These are phyloP conservation scores for Burhinus oedicnemus DNA, from an alignment of 2,113 vertebrate genomes.

Conservation along the genomic window DNA sequence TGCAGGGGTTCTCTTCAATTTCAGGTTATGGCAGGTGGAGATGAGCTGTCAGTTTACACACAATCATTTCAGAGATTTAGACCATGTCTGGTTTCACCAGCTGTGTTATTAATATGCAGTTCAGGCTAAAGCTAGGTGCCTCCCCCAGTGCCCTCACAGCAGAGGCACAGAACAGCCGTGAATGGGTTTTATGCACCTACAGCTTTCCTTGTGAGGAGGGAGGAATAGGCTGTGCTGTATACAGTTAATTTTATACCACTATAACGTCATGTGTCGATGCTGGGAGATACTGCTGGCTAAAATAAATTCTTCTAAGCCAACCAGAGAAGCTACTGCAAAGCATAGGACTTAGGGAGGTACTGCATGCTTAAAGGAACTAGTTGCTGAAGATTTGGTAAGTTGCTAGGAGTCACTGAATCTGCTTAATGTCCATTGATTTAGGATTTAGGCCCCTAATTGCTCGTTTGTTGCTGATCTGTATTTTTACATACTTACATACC, in stretches of 20 bases:
- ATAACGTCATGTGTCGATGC: rapidly evolving
- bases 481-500: neutral
- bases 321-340: neutral
- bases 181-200: neutral
- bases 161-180: neutral
- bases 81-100: neutral
- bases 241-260: neutral
- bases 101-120: rapidly evolving
- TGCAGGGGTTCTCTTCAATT: rapidly evolving
- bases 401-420: neutral
- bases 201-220: neutral
- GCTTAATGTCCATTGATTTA: neutral
- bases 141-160: neutral
- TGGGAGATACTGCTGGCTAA: neutral
- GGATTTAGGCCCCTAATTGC: neutral
- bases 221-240: neutral
- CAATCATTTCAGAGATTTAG: neutral
- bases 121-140: neutral
- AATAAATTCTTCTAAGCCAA: neutral
- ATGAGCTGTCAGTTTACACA: neutral
- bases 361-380: neutral
- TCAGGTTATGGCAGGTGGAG: neutral
- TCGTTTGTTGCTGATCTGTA: neutral
- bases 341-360: neutral
- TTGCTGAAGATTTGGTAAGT: neutral